Base-by-base conservation (phyloP, 2,797 vertebrate genomes). In the Taeniopygia guttata region DNA sequence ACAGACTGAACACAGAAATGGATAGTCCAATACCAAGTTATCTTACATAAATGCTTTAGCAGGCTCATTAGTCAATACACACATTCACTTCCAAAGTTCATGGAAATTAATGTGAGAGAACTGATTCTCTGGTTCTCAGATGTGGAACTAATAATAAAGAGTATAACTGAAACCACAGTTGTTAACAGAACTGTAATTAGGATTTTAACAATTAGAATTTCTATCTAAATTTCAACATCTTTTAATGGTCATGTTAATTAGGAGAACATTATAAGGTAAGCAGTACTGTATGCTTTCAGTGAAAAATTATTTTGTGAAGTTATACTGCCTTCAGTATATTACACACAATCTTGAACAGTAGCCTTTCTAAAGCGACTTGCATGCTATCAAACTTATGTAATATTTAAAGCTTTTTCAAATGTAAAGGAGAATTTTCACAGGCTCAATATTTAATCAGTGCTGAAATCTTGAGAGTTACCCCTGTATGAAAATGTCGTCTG, bases 131-230 rank as follows among this genome's bases (percentile, higher is more conserved):
- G 8, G 94, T 91, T 68, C 79, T 91, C 60, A 93, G 58, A 89
- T 20, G n/a, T 82, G 51, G 74, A 91, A 91, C 76, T 54, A 93
- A 86, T 87, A 93, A 90, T 79, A 74, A 59, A 82, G 16, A 88
- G 16, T 68, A 84, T 75, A 93, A 89, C 19, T 38, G 46, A 79
- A 62, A 66, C 63, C 63, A 63, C 49, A 89, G 67, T n/a, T 94
- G 69, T 84, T 95, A 96, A 89, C 58, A 76, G 12, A 73, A 72
- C 42, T 84, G 29, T 95, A 96, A 97, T 94, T 95, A 93, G 42
- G 38, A 89, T 81, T 96, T 93, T 78, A 95, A 91, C 94, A 79
- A 85, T 81, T 81, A 52, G 49, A 84, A 49, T 82, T 87, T 76
- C 77, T 84, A 79, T 38, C 68, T 91, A 82, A 52, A 87, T 94